Conservation (phyloP, 2,888 invertebrate genomes). For the Dysmachus trigonus region DNA sequence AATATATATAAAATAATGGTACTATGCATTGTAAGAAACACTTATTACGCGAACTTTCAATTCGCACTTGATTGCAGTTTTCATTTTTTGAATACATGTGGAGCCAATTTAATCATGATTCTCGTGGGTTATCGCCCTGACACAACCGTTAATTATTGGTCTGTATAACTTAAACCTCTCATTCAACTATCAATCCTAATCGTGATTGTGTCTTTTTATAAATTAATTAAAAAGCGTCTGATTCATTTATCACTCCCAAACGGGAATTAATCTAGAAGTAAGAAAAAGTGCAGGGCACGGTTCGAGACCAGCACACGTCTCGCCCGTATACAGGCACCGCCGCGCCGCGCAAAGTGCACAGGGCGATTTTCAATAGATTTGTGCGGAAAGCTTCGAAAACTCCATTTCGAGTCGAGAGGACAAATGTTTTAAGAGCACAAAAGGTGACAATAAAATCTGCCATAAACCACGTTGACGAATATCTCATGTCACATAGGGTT, state of each 20-base stretch:
- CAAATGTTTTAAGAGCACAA: slow-evolving; percentile 37
- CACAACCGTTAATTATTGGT: neutral
- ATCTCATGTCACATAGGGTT: slow-evolving; percentile 18
- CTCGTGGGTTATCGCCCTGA: neutral
- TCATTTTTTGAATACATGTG: neutral
- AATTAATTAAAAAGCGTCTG: slow-evolving; percentile 34
- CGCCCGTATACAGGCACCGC: neutral
- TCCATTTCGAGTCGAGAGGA: neutral
- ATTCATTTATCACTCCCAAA: slow-evolving; percentile 31
- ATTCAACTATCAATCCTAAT: slow-evolving; percentile 5
- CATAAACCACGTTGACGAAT: slow-evolving; percentile 40
- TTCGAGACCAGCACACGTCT: neutral
- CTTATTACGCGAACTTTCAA: no score
- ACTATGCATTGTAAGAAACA: no score
- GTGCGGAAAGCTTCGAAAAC: slow-evolving; percentile 3
- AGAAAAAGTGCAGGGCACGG: neutral
- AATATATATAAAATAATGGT: no score
- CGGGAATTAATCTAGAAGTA: neutral
- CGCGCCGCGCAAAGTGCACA: neutral
- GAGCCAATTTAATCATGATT: neutral
- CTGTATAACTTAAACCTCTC: neutral
- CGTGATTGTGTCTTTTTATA: neutral
- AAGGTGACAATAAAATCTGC: slow-evolving; percentile 40
- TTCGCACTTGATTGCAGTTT: no score
- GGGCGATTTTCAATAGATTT: slow-evolving; percentile 31